Evolutionary conservation across 1,140 invertebrate genomes (phyloP).

Genomic region (Scylla paramamosain): DNA sequence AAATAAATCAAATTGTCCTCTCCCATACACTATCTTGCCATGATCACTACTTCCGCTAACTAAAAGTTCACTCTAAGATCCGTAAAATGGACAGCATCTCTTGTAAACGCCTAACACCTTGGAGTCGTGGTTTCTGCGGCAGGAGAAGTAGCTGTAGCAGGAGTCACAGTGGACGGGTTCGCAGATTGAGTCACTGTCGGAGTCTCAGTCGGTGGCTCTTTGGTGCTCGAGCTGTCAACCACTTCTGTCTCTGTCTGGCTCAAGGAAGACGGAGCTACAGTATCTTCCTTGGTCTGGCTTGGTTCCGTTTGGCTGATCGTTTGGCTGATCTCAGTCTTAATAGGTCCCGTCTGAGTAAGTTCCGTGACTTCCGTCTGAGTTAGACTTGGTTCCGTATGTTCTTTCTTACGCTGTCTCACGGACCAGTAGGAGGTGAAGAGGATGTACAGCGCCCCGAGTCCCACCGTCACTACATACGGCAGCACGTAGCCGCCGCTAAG

Average conservation of each 20-base stretch:
- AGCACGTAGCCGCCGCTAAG: neutral
- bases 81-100: too few relatives aligned
- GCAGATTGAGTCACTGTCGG: neutral
- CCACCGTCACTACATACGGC: constrained; percentile 2
- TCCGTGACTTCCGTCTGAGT: neutral
- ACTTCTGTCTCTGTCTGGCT: too few relatives aligned
- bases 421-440: constrained; percentile 25
- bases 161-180: neutral
- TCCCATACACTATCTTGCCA: too few relatives aligned
- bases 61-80: too few relatives aligned
- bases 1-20: too few relatives aligned
- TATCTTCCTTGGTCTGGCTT: too few relatives aligned
- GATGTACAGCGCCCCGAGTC: constrained; percentile 21
- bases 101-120: neutral
- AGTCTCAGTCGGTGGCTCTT: neutral
- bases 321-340: neutral
- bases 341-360: neutral
- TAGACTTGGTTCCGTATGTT: neutral
- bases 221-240: too few relatives aligned
- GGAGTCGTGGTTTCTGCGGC: neutral
- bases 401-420: neutral
- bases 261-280: too few relatives aligned
- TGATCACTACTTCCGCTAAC: too few relatives aligned
- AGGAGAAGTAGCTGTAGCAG: neutral
- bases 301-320: too few relatives aligned